A percentile compares a stretch with the other conserved stretches of the same genome.
Evolutionary conservation across 2,888 invertebrate genomes (phyloP).

Genomic region (Noctua comes): DNA sequence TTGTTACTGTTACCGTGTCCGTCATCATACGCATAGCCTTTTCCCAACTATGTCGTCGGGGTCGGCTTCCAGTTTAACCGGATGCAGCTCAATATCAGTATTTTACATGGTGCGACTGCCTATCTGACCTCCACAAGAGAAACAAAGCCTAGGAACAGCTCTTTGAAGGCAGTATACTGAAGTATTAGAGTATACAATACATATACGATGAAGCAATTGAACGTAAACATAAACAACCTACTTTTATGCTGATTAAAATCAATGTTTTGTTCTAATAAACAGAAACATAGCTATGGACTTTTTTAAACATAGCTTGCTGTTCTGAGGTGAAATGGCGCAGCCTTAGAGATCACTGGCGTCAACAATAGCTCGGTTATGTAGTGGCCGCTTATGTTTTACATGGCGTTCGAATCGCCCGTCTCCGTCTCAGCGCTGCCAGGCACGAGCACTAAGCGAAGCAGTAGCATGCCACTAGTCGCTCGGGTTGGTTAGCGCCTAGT

Average conservation of each 20-base stretch:
- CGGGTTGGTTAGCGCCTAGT: not conserved
- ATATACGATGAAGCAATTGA: not conserved
- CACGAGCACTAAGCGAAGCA: not conserved
- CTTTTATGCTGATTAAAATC: not conserved
- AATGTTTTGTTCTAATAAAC: not conserved
- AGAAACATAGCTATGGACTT: not conserved
- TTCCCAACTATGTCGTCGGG: no score
- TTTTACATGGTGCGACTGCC: no score
- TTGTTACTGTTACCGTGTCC: not conserved
- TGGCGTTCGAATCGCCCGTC: slow-evolving; percentile 12
- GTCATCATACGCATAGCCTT: no score
- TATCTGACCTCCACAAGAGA: not conserved
- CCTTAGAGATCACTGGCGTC: not conserved
- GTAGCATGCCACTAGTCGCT: not conserved
- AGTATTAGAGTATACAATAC: not conserved
- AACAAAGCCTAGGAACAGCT: not conserved
- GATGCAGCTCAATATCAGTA: no score
- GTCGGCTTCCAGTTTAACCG: no score
- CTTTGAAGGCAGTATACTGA: not conserved
- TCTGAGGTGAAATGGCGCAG: not conserved
- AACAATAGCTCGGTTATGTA: not conserved
- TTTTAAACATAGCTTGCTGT: not conserved
- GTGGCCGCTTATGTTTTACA: not conserved
- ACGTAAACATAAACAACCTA: not conserved
- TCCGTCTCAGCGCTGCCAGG: not conserved